Evolutionary conservation across 2,888 invertebrate species (phyloP).

Genomic region (Latrodectus hesperus): DNA sequence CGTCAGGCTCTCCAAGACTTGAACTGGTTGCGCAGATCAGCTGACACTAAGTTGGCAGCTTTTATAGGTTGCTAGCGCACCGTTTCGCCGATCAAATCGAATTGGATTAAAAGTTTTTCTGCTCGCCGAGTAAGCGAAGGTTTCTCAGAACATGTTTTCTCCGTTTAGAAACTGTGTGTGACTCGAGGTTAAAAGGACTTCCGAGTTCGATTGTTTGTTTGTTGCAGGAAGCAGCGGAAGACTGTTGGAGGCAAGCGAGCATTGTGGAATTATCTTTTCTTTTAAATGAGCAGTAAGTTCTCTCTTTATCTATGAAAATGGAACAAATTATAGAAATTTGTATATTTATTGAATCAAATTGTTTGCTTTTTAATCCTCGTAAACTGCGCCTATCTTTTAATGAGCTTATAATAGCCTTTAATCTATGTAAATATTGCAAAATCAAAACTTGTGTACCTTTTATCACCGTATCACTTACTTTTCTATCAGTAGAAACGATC

Average conservation of each 20-base stretch:
- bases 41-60: slow-evolving; percentile 26
- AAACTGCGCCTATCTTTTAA: no score
- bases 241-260: background rate
- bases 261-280: background rate
- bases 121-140: background rate
- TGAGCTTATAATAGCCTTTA: no score
- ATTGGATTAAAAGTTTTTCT: background rate
- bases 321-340: no score
- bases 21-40: slow-evolving; percentile 64
- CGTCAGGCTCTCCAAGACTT: slow-evolving; percentile 10
- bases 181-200: background rate
- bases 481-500: no score
- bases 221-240: background rate
- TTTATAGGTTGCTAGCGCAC: slow-evolving; percentile 21
- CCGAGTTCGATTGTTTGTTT: background rate
- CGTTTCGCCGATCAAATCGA: slow-evolving; percentile 13
- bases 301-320: background rate
- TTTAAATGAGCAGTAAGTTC: background rate
- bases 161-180: background rate
- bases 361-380: no score
- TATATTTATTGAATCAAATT: no score
- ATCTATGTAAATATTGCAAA: no score
- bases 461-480: no score
- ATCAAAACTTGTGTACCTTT: no score
- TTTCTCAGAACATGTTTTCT: background rate